Conservation (phyloP, 2,888 invertebrate genomes). For the Cheilosia impressa region DNA sequence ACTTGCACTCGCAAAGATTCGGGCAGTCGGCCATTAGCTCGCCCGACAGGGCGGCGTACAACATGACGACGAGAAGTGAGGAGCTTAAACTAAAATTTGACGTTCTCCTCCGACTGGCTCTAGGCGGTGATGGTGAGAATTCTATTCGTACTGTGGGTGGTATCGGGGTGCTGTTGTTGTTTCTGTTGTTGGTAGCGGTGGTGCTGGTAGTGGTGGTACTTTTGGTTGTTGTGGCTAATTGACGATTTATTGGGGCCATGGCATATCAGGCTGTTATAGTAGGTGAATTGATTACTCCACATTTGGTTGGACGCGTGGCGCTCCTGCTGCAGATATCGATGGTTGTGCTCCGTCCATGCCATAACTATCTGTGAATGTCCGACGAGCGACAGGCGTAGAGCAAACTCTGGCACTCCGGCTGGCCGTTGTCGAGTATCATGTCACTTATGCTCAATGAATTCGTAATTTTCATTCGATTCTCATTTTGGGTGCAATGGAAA, state of each 20-base stretch:
- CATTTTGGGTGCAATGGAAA: constrained; percentile 31
- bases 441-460: constrained; percentile 71
- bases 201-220: constrained; percentile 61
- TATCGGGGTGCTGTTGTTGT: constrained; percentile 44
- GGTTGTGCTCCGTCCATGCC: constrained; percentile 75
- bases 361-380: constrained; percentile 73
- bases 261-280: constrained; percentile 78
- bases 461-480: constrained; percentile 56
- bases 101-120: constrained; percentile 42
- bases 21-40: constrained; percentile 87
- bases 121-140: constrained; percentile 45
- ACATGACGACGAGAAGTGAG: constrained; percentile 65
- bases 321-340: constrained; percentile 71
- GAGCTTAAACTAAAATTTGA: constrained; percentile 63
- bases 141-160: constrained; percentile 48
- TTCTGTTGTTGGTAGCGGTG: constrained; percentile 51
- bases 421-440: constrained; percentile 65
- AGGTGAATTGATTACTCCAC: constrained; percentile 77
- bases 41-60: constrained; percentile 78
- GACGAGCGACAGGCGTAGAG: constrained; percentile 40
- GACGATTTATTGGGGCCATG: constrained; percentile 79
- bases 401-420: constrained; percentile 40
- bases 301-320: constrained; percentile 75
- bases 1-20: constrained; percentile 92
- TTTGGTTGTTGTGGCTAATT: constrained; percentile 74